Base-by-base conservation (phyloP, 2,888 invertebrate genomes). In the Acanthosoma haemorrhoidale region DNA sequence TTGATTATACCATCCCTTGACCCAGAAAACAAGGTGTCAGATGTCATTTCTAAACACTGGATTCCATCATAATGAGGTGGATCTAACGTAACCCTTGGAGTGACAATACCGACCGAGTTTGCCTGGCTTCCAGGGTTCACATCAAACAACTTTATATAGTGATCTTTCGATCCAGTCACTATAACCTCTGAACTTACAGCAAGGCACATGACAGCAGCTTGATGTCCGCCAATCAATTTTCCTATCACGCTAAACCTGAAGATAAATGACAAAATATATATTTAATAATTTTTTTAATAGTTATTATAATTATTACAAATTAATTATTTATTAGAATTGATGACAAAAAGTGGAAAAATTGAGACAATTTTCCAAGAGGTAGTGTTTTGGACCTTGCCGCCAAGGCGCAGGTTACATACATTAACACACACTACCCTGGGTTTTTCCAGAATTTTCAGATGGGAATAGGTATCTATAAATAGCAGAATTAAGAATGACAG, bases 61-160 rank as follows among this genome's bases (percentile, higher is more conserved):
- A 94, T 91, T 29, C 93, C 94, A 80, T 94, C 94, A 80, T 94
- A 94, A 81, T 94, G 94, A 5, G 94, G 94, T 13, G 94, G 94
- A 76, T 89, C 87, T 70, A 91, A 81, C 76, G 88, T 86, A 68
- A 86, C 84, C 34, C 88, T 81, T 74, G 85, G 86, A 76, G 82
- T 80, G 25, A 80, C 80, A 63, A 84, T 80, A 75, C 86, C 83
- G 4, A 43, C 43, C 1, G 43, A 29, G n/a, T n/a, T n/a, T n/a
- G 83, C 81, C 29, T 77, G 76, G 36, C 79, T 78, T 57, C 79
- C 80, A 58, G 80, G 78, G 71, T 78, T 76, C 43, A 83, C 80
- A 74, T 83, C 83, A 11, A 66, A 66, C 36, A 84, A 84, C 84
- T 87, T 86, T 78, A 91, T 89, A 77, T 88, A 90, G 80, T 94